Conservation (phyloP, 2,113 vertebrate genomes). For the Muscicapa adusta region DNA sequence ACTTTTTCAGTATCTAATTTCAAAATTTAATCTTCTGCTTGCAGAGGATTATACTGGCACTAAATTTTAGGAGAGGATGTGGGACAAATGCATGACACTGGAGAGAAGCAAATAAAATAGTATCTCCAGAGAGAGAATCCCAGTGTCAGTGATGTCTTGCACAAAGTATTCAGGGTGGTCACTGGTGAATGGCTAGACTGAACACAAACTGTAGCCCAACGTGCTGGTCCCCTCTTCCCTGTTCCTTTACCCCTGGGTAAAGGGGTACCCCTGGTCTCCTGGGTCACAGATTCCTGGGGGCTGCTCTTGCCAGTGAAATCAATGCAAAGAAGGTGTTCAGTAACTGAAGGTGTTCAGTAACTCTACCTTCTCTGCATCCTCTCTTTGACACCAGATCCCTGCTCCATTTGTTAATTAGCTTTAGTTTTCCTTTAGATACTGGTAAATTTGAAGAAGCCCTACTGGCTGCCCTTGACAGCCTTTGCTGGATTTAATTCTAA, state of each 20-base stretch:
- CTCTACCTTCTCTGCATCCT: neutral
- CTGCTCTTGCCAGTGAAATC: neutral
- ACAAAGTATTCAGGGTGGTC: neutral
- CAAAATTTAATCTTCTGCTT: neutral
- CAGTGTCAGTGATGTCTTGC: neutral
- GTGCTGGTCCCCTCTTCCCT: neutral
- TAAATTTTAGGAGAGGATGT: neutral
- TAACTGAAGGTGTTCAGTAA: neutral
- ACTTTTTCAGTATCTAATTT: neutral
- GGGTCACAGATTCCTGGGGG: neutral
- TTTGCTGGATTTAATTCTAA: neutral
- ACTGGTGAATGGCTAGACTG: neutral
- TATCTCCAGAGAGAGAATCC: neutral
- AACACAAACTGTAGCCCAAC: neutral
- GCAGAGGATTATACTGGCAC: neutral
- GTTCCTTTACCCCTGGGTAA: neutral
- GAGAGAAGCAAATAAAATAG: neutral
- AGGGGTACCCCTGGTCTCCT: too few species aligned
- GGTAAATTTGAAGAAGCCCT: neutral
- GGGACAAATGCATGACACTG: neutral
- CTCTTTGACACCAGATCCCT: neutral
- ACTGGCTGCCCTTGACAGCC: neutral
- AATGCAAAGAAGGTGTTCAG: neutral
- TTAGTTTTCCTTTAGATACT: neutral
- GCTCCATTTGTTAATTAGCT: neutral